Evolutionary conservation across 2,888 invertebrate genomes (phyloP).

Genomic region (Brenthis daphne): DNA sequence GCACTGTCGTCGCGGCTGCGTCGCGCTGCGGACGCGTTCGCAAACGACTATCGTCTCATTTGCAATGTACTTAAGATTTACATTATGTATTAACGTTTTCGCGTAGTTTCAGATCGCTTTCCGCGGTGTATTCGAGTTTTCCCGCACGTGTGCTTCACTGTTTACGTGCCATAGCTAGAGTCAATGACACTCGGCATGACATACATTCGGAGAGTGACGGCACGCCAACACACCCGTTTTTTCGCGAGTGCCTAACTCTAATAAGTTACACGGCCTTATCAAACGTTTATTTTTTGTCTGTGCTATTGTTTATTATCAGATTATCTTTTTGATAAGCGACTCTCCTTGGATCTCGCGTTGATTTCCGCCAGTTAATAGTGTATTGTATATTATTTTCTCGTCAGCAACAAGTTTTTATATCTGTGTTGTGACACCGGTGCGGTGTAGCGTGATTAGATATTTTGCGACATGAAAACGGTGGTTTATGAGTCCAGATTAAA

Average conservation of each 20-base stretch:
- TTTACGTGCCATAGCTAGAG: conserved; percentile 68
- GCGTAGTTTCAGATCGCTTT: conserved; percentile 33
- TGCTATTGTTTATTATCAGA: conserved; percentile 37
- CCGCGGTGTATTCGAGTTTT: conserved; percentile 53
- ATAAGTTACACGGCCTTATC: conserved; percentile 46
- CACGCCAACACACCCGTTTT: conserved; percentile 64
- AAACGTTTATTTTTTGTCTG: conserved; percentile 37
- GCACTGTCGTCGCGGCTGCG: conserved; percentile 44
- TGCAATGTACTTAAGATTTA: conserved; percentile 28
- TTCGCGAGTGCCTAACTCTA: conserved; percentile 49
- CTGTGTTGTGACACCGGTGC: conserved; percentile 39
- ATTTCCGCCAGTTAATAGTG: conserved; percentile 33
- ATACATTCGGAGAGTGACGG: conserved; percentile 77
- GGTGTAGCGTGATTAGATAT: background rate
- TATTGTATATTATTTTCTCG: conserved; percentile 30
- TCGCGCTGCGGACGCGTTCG: conserved; percentile 40
- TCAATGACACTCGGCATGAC: conserved; percentile 78
- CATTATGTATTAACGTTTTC: conserved; percentile 10
- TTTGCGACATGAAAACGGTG: no score
- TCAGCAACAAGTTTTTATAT: conserved; percentile 41
- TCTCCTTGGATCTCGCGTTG: conserved; percentile 25
- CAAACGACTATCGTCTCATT: conserved; percentile 32
- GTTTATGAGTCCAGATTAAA: no score
- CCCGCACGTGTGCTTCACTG: conserved; percentile 71
- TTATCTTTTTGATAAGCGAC: conserved; percentile 30